Evolutionary conservation across 2,888 invertebrate genomes (phyloP).

Genomic region (Torymus tubicola): DNA sequence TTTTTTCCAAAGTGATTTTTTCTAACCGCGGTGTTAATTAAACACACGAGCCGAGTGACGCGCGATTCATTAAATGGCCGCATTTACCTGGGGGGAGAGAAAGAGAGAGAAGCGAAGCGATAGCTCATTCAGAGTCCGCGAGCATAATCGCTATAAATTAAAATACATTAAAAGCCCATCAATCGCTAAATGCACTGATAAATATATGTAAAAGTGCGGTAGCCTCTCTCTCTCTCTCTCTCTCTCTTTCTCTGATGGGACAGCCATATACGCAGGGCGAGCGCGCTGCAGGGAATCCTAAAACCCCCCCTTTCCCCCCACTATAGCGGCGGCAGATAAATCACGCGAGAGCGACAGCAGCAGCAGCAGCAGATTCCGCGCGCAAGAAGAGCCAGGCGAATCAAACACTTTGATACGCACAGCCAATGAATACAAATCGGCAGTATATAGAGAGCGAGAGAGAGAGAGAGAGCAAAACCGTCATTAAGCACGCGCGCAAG

Average conservation of each 20-base stretch:
- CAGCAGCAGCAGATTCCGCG: not conserved
- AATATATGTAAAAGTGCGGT: conserved; percentile 1
- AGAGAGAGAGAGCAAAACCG: conserved; percentile 17
- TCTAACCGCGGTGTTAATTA: conserved; percentile 47
- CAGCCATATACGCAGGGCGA: not conserved
- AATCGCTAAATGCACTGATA: conserved; percentile 42
- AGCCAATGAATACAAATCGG: conserved; percentile 49
- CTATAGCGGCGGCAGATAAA: conserved; percentile 33
- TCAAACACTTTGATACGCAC: conserved; percentile 39
- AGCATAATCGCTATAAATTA: conserved; percentile 51
- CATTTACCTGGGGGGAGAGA: not conserved
- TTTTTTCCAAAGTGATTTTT: conserved; percentile 31
- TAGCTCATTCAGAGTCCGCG: too few relatives aligned
- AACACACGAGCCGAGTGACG: not conserved
- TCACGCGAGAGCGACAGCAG: conserved; percentile 41
- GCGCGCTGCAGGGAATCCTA: conserved; percentile 7
- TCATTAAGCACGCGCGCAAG: conserved; percentile 27
- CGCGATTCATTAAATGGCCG: conserved; percentile 39
- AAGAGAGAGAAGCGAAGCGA: not conserved
- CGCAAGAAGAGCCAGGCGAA: conserved; percentile 37
- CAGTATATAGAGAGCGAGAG: not conserved
- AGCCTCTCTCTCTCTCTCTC: not conserved
- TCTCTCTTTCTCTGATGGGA: not conserved
- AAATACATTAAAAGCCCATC: conserved; percentile 55
- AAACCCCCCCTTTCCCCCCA: not conserved